Evolutionary conservation across 2,888 invertebrate species (phyloP), one percentile per base, ranked within the genome.

Genomic region (Cephus pulcher): DNA sequence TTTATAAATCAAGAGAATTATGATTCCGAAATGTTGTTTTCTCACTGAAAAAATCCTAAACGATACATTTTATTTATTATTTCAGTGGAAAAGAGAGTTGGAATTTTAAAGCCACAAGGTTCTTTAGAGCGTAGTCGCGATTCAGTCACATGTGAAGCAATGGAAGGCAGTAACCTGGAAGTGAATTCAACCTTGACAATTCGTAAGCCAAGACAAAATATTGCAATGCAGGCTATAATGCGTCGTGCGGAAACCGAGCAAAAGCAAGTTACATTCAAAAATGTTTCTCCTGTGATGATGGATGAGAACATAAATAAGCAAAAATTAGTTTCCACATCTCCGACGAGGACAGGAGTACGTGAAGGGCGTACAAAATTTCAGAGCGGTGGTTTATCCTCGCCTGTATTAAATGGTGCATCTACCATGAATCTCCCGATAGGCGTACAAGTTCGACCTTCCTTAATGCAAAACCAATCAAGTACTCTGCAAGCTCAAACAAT

Each of bases 211-310:
- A 85, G 96, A 80, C 96, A 96, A 88, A 97, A 97, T 90, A 95
- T 96, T 74, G 97, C 96, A 0, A 95, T 97, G 93, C 95, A 95
- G 79, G 95, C 95, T 81, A 95, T 96, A 87, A 94, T 95, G 93
- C 93, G 95, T 82, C 95, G 95, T 81, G 94, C 95, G 83, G 95
- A 95, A 88, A 95, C 94, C 83, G 93, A 93, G 74, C 95, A 94
- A 86, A 95, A 95, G 89, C 95, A 95, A 93, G 90, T 90, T 69
- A 90, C 90, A 12, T 90, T 90, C 37, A 90, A 88, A 76, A 90
- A 90, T 75, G 82, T 89, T 11, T 90, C 90, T 0, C 90, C 90
- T 2, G 85, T 88, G 32, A 85, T 86, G 34, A 82, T 87, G 6
- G 89, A 89, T 68, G 89, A 90, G 75, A 81, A 86, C 30, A 75